Evolutionary conservation across 1,140 invertebrate species (phyloP).

Genomic region (Platorchestia sp.): DNA sequence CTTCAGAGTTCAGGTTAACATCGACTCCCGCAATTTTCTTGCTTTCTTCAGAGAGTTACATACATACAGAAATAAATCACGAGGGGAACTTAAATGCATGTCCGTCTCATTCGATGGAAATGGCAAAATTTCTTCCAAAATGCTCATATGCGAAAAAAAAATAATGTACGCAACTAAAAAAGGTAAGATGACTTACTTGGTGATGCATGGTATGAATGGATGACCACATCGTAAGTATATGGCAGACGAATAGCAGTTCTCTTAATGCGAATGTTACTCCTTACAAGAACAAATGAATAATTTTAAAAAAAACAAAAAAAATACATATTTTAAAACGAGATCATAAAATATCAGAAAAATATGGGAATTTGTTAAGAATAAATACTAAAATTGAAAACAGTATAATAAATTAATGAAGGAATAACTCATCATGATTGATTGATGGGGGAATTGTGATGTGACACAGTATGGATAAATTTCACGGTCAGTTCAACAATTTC

Average conservation of each 20-base stretch:
- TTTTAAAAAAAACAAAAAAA: not conserved
- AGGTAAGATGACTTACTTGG: not conserved
- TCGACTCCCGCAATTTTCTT: not conserved
- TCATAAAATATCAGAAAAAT: not conserved
- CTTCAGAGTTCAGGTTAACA: not conserved
- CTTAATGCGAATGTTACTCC: not conserved
- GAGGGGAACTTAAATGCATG: not conserved
- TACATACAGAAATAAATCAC: not conserved
- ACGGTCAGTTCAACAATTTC: not conserved
- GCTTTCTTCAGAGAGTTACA: not conserved
- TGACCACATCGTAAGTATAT: not conserved
- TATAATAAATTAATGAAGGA: not conserved
- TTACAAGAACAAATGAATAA: not conserved
- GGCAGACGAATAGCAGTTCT: not conserved
- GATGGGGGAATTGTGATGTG: not conserved
- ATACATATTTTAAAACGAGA: not conserved
- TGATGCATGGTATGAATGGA: constrained; percentile 18
- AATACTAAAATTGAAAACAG: not conserved
- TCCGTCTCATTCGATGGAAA: not conserved
- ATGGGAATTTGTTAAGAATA: not conserved
- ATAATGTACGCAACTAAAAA: not conserved
- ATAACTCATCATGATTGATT: not conserved
- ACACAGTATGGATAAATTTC: not conserved
- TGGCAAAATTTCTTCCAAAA: not conserved
- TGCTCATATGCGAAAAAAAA: not conserved